These are phyloP conservation scores for Cairina moschata DNA, from an alignment of 2,113 vertebrate species.

Conservation along the genomic window DNA sequence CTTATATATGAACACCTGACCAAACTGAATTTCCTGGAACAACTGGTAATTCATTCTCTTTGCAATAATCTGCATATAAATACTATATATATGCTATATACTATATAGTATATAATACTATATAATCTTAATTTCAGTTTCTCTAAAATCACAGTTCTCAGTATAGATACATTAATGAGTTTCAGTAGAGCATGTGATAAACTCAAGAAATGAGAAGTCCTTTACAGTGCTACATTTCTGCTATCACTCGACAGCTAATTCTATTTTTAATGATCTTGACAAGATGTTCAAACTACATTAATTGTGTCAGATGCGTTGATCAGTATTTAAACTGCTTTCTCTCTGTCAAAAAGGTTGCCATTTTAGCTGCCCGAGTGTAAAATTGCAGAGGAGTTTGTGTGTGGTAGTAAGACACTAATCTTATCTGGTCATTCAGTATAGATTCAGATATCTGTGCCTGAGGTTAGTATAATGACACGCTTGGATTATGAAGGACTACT, in stretches of 20 bases:
- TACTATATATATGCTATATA: background rate
- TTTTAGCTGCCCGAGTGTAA: background rate
- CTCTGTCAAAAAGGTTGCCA: background rate
- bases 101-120: no score
- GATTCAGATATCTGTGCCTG: conserved; percentile 43
- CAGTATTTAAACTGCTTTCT: conserved; percentile 35
- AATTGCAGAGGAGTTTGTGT: background rate
- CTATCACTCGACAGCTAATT: conserved; percentile 44
- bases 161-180: conserved; percentile 35
- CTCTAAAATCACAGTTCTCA: conserved; percentile 42
- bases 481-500: no score
- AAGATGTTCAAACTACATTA: conserved; percentile 17
- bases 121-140: conserved; percentile 45
- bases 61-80: conserved; percentile 39
- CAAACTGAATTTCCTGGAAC: conserved; percentile 39
- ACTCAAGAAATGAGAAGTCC: conserved; percentile 25
- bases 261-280: conserved; percentile 50
- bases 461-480: conserved; percentile 6
- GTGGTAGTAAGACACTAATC: background rate
- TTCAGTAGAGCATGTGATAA: conserved; percentile 51
- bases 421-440: conserved; percentile 23
- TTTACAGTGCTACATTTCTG: conserved; percentile 2
- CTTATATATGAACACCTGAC: background rate
- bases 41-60: conserved; percentile 34
- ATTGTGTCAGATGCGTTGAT: conserved; percentile 46